Base-by-base conservation (phyloP, 2,888 invertebrate species). In the Nomada hirtipes region DNA sequence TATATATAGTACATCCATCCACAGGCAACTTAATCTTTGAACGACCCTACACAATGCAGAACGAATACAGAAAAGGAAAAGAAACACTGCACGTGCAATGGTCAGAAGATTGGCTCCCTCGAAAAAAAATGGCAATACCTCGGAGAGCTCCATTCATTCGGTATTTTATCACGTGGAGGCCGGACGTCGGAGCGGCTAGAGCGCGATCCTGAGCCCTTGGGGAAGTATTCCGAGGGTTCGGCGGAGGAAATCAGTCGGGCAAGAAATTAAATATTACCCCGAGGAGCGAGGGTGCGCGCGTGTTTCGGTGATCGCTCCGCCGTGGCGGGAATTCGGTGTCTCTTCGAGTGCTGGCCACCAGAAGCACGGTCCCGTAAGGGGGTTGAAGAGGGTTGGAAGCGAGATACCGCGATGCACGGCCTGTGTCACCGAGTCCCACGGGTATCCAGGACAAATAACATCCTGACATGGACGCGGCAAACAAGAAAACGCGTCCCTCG, bases 241-340 rank as follows among this genome's bases (percentile, higher is more conserved):
- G 36, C 72, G 83, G 79, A 82, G 85, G 81, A 82, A 90, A 89
- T 91, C 91, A 91, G 89, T 92, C 91, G 90, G 90, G 91, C 91
- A 91, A 91, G 91, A 92, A 92, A 92, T 92, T 92, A 92, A 92
- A 91, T 91, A 91, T 91, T 91, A 91, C 87, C 90, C 87, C 80
- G 82, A 86, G 86, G 83, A 82, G 77, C 76, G 80, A 83, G 83
- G 79, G 83, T 75, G 75, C 18, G 53, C 59, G 61, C 61, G 59
- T 65, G 79, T 75, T 74, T 78, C 74, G 84, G 61, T 13, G 61
- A 65, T 55, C 61, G 64, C 36, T 57, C 20, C 26, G 53, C 61
- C 42, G 67, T 83, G 79, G 75, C 83, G 87, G 82, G 86, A 88
- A 88, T 89, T 88, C 69, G 86, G 78, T 74, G 72, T 86, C 78